A percentile compares a stretch with the other conserved stretches of the same genome.
Conservation (phyloP, 2,888 invertebrate genomes). For the Phanerotoma sp. region DNA sequence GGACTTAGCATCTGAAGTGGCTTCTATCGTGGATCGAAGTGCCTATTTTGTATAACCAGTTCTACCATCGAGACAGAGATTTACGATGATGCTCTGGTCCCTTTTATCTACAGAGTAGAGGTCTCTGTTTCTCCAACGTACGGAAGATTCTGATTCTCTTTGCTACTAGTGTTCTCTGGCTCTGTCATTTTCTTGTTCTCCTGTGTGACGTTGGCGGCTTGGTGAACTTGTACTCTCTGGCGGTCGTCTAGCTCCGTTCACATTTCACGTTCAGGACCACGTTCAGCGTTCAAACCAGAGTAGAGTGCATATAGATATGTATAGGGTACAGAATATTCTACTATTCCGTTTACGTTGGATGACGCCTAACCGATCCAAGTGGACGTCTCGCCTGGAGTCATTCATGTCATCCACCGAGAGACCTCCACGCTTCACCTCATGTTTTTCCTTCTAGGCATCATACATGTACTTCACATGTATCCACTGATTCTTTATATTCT, state of each 20-base stretch:
- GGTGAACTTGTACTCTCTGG: conserved; percentile 7
- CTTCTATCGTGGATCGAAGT: conserved; percentile 22
- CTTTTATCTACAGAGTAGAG: background rate
- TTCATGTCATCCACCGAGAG: conserved; percentile 14
- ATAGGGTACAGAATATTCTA: too few relatives aligned
- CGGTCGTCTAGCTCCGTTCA: background rate
- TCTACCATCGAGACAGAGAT: conserved; percentile 48
- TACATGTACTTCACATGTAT: conserved; percentile 13
- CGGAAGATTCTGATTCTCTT: conserved; percentile 15
- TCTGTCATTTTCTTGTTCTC: conserved; percentile 2
- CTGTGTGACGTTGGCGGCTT: background rate
- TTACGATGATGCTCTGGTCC: conserved; percentile 45
- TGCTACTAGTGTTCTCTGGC: conserved; percentile 11
- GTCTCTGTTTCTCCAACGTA: background rate
- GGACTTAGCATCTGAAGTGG: conserved; percentile 17
- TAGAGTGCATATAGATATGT: conserved; percentile 7
- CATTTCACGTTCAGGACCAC: conserved; percentile 5
- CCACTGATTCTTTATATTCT: conserved; percentile 5
- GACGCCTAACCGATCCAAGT: conserved; percentile 14
- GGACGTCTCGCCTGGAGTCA: conserved; percentile 16
- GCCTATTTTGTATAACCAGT: conserved; percentile 56
- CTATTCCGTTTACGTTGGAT: conserved; percentile 18
- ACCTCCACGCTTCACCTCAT: background rate
- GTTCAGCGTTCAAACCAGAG: too few relatives aligned
- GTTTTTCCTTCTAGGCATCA: conserved; percentile 2